A percentile compares a stretch with the other conserved stretches of the same genome.
Conservation (phyloP, 2,113 vertebrate species). For the Andinoacara biseriatus region DNA sequence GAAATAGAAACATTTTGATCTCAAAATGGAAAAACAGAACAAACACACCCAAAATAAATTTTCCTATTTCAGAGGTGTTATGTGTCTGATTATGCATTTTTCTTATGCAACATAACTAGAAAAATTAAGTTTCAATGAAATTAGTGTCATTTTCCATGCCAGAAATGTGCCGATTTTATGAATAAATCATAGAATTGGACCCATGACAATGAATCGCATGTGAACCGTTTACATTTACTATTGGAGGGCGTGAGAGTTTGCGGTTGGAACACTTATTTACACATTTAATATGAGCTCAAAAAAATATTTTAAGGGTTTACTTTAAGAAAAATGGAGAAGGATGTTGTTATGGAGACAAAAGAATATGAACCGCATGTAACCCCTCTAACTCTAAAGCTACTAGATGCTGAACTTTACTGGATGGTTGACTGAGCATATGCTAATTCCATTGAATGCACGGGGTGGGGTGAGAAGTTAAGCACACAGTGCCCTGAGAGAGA, state of each 20-base stretch:
- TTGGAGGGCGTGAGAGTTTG: too few species aligned
- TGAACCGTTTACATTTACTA: too few species aligned
- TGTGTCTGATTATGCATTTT: neutral
- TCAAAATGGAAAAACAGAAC: neutral
- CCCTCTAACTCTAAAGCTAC: neutral
- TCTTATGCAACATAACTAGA: neutral
- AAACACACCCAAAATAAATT: neutral
- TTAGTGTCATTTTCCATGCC: too few species aligned
- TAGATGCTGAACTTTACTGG: neutral
- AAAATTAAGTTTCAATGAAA: neutral
- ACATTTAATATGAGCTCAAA: neutral
- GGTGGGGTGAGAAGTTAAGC: constrained; percentile 18
- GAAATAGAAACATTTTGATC: neutral
- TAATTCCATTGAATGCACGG: constrained; percentile 2
- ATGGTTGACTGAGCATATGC: neutral
- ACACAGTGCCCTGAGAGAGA: neutral
- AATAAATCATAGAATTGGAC: too few species aligned
- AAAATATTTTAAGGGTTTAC: neutral
- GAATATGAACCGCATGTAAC: neutral
- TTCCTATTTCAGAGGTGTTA: neutral
- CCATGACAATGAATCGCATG: neutral
- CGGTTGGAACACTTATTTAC: neutral
- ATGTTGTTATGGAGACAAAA: neutral
- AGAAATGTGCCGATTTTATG: neutral
- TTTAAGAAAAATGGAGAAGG: neutral